Percentiles rank a stretch among this genome's conserved stretches.
Conservation (phyloP, 2,888 invertebrate genomes). For the Chrysotoxum bicinctum region DNA sequence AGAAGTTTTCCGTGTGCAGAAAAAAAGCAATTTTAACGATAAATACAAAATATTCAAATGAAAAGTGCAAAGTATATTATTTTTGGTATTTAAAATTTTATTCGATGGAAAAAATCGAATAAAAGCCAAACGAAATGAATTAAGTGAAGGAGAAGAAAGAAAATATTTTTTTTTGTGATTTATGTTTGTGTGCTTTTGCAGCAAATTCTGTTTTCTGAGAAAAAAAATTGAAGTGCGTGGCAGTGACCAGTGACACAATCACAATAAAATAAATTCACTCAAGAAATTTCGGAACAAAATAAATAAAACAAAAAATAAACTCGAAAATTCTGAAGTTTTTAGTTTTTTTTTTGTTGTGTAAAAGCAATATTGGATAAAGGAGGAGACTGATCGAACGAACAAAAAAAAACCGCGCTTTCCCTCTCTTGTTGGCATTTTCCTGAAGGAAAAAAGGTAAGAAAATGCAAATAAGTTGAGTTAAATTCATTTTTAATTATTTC, state of each 20-base stretch:
- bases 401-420: constrained; percentile 64
- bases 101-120: not conserved
- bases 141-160: constrained; percentile 1
- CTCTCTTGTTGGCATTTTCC: constrained; percentile 51
- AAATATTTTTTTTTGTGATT: constrained; percentile 37
- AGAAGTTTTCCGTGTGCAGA: constrained; percentile 16
- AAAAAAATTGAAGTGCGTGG: constrained; percentile 43
- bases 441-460: constrained; percentile 52
- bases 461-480: constrained; percentile 35
- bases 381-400: constrained; percentile 1
- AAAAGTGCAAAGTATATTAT: not conserved
- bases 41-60: not conserved
- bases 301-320: not conserved
- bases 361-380: constrained; percentile 22
- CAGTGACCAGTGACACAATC: constrained; percentile 68
- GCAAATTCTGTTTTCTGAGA: not conserved
- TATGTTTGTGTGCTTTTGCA: constrained; percentile 45
- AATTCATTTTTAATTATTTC: constrained; percentile 22
- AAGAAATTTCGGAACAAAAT: constrained; percentile 2
- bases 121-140: constrained; percentile 5
- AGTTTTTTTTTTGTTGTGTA: not conserved
- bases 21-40: not conserved
- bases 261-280: not conserved
- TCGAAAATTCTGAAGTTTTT: constrained; percentile 12
- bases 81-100: not conserved